Evolutionary conservation across 2,797 vertebrate species (phyloP).

Genomic region (Sciaenops ocellatus): DNA sequence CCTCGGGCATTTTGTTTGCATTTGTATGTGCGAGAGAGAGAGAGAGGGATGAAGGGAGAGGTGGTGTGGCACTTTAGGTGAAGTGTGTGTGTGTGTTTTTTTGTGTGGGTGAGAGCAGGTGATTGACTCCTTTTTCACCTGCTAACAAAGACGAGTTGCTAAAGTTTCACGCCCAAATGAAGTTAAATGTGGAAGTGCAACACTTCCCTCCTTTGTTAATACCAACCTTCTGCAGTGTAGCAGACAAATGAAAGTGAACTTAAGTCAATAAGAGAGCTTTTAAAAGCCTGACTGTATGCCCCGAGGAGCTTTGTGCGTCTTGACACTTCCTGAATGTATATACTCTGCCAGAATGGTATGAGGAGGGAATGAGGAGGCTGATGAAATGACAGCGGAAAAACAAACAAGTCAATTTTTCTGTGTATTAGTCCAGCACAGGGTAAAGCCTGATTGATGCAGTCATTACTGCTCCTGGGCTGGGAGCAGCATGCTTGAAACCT

Average conservation of each 20-base stretch:
- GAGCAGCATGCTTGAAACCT: slow-evolving; percentile 44
- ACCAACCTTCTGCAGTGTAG: slow-evolving; percentile 20
- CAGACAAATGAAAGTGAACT: slow-evolving; percentile 67
- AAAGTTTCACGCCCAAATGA: slow-evolving; percentile 61
- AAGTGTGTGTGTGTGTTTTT: slow-evolving; percentile 14
- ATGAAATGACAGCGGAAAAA: slow-evolving; percentile 63
- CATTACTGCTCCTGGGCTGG: slow-evolving; percentile 62
- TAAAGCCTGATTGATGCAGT: slow-evolving; percentile 78
- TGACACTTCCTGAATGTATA: slow-evolving; percentile 51
- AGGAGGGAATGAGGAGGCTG: slow-evolving; percentile 37
- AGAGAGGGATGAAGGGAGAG: background rate
- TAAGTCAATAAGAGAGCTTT: slow-evolving; percentile 68
- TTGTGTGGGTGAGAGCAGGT: slow-evolving; percentile 37
- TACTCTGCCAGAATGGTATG: slow-evolving; percentile 24
- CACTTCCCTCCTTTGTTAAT: slow-evolving; percentile 50
- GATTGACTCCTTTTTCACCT: slow-evolving; percentile 46
- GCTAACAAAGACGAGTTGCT: slow-evolving; percentile 69
- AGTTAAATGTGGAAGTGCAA: slow-evolving; percentile 66
- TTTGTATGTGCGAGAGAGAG: slow-evolving; percentile 26
- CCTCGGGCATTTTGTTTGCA: slow-evolving; percentile 49
- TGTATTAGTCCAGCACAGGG: slow-evolving; percentile 57
- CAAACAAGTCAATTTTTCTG: slow-evolving; percentile 73
- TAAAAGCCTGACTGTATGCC: slow-evolving; percentile 41
- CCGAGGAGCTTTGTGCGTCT: slow-evolving; percentile 27
- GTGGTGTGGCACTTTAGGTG: slow-evolving; percentile 23